Evolutionary conservation across 2,113 vertebrate species (phyloP).

Genomic region (Chaetorhynchus papuensis): DNA sequence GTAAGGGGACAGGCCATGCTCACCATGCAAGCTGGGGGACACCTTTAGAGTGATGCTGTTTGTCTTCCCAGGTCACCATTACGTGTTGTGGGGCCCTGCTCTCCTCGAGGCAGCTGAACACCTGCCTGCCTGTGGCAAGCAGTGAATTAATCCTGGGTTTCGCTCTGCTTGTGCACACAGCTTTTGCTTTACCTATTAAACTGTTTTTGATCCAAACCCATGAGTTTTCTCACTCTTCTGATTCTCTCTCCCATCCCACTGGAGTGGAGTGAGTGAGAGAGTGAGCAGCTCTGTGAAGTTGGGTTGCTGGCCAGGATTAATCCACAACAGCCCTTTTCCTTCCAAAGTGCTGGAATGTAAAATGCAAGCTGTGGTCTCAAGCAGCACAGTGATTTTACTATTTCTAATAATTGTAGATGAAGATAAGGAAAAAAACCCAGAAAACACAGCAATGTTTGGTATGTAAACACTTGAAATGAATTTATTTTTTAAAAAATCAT

Average conservation of each 20-base stretch:
- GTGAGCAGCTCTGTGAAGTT: rapidly evolving
- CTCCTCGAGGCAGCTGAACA: not conserved
- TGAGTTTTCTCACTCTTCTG: not conserved
- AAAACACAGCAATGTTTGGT: not conserved
- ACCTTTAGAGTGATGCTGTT: rapidly evolving
- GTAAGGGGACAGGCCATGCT: rapidly evolving
- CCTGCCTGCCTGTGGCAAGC: rapidly evolving
- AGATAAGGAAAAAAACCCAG: not conserved
- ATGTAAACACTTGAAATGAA: slow-evolving; percentile 60
- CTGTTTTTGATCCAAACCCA: not conserved
- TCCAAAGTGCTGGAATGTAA: not conserved
- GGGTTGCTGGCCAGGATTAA: not conserved
- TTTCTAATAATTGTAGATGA: not conserved
- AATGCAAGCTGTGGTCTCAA: not conserved
- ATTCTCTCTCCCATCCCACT: not conserved
- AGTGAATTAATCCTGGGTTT: not conserved
- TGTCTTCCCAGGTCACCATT: not conserved
- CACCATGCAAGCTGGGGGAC: not conserved
- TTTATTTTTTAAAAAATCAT: slow-evolving; percentile 71
- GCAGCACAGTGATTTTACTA: not conserved
- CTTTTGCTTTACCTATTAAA: not conserved
- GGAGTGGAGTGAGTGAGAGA: not conserved
- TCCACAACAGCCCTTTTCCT: not conserved
- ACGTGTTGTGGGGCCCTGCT: rapidly evolving
- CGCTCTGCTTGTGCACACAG: rapidly evolving